Evolutionary conservation across 2,888 invertebrate genomes (phyloP).

Genomic region (Malthinus flaveolus): DNA sequence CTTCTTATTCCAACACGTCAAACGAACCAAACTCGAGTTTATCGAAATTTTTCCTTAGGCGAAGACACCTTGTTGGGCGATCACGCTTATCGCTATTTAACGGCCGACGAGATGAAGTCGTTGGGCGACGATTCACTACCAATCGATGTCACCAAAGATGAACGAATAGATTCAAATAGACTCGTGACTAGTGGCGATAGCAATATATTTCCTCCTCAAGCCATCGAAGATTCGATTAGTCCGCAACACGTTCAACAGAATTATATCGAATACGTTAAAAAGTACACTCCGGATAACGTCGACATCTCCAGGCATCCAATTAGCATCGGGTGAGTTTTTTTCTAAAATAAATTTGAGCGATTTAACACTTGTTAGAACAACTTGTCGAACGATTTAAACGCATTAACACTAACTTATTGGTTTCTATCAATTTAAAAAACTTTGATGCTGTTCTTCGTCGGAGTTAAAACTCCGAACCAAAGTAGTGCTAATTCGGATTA

Average conservation of each 20-base stretch:
- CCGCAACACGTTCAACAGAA: slow-evolving; percentile 63
- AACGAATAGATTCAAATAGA: slow-evolving; percentile 74
- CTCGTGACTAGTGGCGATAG: slow-evolving; percentile 58
- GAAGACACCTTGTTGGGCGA: slow-evolving; percentile 91
- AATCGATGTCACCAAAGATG: slow-evolving; percentile 91
- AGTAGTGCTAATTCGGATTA: too few species aligned
- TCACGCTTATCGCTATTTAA: slow-evolving; percentile 88
- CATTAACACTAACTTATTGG: neutral
- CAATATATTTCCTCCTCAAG: slow-evolving; percentile 58
- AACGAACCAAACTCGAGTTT: neutral
- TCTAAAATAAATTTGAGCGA: neutral
- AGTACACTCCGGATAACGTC: slow-evolving; percentile 62
- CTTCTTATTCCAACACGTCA: slow-evolving; percentile 7
- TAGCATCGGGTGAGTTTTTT: slow-evolving; percentile 63
- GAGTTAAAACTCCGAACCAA: too few species aligned
- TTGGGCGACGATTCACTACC: slow-evolving; percentile 91
- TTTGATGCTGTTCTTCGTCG: too few species aligned
- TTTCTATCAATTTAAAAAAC: neutral
- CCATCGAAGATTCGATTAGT: slow-evolving; percentile 65
- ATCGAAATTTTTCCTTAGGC: slow-evolving; percentile 58
- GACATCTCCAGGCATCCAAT: slow-evolving; percentile 64
- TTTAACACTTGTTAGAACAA: neutral
- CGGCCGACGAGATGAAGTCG: slow-evolving; percentile 94
- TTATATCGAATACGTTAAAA: slow-evolving; percentile 56
- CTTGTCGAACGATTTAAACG: neutral